These are phyloP conservation scores for Chiloscyllium plagiosum DNA, from an alignment of 2,113 vertebrate species.

Conservation along the genomic window DNA sequence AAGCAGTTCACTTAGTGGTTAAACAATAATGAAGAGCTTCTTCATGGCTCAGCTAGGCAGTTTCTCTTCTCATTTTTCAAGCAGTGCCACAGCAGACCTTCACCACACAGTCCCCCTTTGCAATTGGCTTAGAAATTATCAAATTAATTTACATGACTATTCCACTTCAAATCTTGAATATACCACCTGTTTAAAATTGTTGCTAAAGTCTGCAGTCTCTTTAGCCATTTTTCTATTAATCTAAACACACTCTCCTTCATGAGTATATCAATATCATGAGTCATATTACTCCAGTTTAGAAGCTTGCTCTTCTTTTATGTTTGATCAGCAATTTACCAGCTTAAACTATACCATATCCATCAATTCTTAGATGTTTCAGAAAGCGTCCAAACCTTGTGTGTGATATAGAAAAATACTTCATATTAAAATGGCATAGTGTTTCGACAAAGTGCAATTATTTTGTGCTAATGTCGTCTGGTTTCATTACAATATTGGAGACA, in stretches of 20 bases:
- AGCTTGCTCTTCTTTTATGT: not conserved
- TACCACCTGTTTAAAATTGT: constrained; percentile 17
- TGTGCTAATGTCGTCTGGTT: constrained; percentile 33
- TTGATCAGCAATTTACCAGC: not conserved
- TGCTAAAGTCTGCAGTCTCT: constrained; percentile 7
- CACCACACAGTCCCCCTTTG: constrained; percentile 44
- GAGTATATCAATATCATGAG: not conserved
- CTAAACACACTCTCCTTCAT: not conserved
- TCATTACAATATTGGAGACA: constrained; percentile 33
- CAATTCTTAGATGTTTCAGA: constrained; percentile 24
- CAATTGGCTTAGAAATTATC: constrained; percentile 11
- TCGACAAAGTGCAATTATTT: constrained; percentile 36
- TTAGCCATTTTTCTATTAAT: constrained; percentile 15
- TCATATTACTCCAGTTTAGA: constrained; percentile 29
- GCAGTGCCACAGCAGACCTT: constrained; percentile 59
- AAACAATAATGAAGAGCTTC: constrained; percentile 68
- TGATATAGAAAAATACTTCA: constrained; percentile 33
- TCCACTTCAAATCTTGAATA: not conserved
- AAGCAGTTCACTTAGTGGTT: constrained; percentile 81
- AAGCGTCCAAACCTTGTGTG: constrained; percentile 18
- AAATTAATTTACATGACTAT: not conserved
- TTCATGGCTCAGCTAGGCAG: constrained; percentile 92
- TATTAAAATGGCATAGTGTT: constrained; percentile 34
- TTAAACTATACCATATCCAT: not conserved
- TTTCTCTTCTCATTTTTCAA: constrained; percentile 66